These are phyloP conservation scores for Isoperla grammatica DNA, from an alignment of 2,888 invertebrate genomes.

Conservation along the genomic window DNA sequence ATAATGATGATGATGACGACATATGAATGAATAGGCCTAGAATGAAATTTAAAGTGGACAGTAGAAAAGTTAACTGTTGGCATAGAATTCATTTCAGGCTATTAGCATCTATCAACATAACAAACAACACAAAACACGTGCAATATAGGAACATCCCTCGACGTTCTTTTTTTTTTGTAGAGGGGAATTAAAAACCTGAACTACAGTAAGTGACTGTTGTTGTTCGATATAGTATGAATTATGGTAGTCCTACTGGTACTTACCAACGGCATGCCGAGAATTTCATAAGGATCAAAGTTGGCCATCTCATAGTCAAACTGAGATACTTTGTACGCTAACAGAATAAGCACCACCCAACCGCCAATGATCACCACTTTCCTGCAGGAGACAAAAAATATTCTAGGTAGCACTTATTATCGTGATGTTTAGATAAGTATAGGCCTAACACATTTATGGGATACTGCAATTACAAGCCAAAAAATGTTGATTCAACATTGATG, in stretches of 20 bases:
- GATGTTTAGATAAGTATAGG: no score
- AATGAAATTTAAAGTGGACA: no score
- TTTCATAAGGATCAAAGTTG: constrained; percentile 98
- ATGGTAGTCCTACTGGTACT: constrained; percentile 35
- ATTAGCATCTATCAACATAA: no score
- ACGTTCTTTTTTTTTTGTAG: not conserved
- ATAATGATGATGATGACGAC: no score
- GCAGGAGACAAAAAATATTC: constrained; percentile 34
- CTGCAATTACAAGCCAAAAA: not conserved
- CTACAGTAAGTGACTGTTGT: not conserved
- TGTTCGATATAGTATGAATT: not conserved
- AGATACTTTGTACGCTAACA: constrained; percentile 85
- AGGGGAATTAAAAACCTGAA: not conserved
- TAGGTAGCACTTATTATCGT: no score
- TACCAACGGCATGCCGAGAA: constrained; percentile 80
- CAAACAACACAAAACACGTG: no score
- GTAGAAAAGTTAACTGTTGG: no score
- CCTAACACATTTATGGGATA: no score
- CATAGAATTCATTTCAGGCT: no score
- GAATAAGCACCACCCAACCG: constrained; percentile 77
- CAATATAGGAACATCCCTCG: no score
- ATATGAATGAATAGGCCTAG: no score
- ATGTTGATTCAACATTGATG: not conserved
- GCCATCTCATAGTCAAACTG: constrained; percentile 98
- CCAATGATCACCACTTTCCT: constrained; percentile 71